Conservation (phyloP, 2,888 invertebrate species). For the Eudemis profundana region DNA sequence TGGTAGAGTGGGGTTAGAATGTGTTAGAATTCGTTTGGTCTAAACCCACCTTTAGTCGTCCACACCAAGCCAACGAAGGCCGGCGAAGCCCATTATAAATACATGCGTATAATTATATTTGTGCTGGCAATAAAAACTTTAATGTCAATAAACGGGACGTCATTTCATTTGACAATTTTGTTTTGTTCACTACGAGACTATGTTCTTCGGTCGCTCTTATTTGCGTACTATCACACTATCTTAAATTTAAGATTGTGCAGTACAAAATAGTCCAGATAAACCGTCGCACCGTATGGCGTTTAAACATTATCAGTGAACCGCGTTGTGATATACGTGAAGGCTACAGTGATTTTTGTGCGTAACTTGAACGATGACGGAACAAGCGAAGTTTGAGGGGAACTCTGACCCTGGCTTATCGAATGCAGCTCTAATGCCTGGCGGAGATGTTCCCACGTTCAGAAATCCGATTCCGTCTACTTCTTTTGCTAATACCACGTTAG, state of each 20-base stretch:
- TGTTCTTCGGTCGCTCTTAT: slow-evolving; percentile 34
- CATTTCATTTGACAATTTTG: not conserved
- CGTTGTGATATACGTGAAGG: slow-evolving; percentile 47
- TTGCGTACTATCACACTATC: slow-evolving; percentile 37
- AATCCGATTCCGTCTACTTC: slow-evolving; percentile 66
- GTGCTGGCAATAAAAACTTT: not conserved
- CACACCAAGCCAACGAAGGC: too few relatives aligned
- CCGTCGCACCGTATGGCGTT: slow-evolving; percentile 48
- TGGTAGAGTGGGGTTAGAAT: too few relatives aligned
- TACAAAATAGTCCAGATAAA: slow-evolving; percentile 28
- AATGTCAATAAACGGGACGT: slow-evolving; percentile 10
- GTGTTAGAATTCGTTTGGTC: too few relatives aligned
- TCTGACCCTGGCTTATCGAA: slow-evolving; percentile 65
- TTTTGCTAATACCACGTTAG: slow-evolving; percentile 47
- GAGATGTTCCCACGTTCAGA: slow-evolving; percentile 59
- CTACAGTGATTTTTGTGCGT: slow-evolving; percentile 50
- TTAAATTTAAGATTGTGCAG: slow-evolving; percentile 31
- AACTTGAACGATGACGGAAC: slow-evolving; percentile 65
- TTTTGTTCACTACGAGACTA: not conserved
- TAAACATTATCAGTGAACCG: slow-evolving; percentile 54
- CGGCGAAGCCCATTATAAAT: too few relatives aligned
- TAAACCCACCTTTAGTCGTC: too few relatives aligned
- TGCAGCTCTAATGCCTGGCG: slow-evolving; percentile 53
- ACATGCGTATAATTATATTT: slow-evolving; percentile 10
- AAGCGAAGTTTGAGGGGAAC: slow-evolving; percentile 62